Percentiles rank a stretch among this genome's conserved stretches.
phyloP scores from a whole-genome alignment of 1,140 invertebrate species.

The Pseudomyrmex concolor region DNA sequence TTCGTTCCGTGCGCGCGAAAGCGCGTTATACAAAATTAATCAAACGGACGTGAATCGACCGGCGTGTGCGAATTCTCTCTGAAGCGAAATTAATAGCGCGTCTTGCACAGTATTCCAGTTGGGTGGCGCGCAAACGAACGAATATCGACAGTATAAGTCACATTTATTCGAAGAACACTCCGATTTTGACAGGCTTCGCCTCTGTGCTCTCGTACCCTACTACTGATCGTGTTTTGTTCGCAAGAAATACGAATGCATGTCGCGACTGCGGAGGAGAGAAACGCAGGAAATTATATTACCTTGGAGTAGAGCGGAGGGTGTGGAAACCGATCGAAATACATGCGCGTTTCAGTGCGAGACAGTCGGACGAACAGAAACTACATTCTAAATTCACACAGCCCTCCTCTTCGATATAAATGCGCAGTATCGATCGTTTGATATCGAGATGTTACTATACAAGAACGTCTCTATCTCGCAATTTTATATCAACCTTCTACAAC shows the following conservation, averaged over 20 bases:
- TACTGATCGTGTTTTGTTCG: slow-evolving; percentile 61
- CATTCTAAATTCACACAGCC: slow-evolving; percentile 32
- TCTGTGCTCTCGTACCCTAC: slow-evolving; percentile 33
- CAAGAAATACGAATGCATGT: slow-evolving; percentile 42
- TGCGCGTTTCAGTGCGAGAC: slow-evolving; percentile 32
- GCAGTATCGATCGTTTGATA: slow-evolving; percentile 12
- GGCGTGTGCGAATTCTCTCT: slow-evolving; percentile 15
- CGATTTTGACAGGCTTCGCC: neutral
- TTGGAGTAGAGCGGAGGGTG: slow-evolving; percentile 20
- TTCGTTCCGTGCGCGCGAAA: neutral
- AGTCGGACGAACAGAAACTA: slow-evolving; percentile 37
- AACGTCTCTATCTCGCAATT: neutral
- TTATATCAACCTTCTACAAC: neutral
- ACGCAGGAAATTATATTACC: slow-evolving; percentile 68
- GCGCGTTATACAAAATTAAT: slow-evolving; percentile 51
- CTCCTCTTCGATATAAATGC: slow-evolving; percentile 13
- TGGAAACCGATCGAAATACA: neutral
- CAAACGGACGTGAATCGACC: slow-evolving; percentile 38
- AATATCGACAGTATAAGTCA: slow-evolving; percentile 36
- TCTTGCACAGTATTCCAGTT: slow-evolving; percentile 23
- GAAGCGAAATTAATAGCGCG: slow-evolving; percentile 48
- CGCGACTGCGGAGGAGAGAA: slow-evolving; percentile 24
- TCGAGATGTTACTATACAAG: neutral
- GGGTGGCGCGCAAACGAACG: neutral
- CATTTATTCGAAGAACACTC: neutral